Evolutionary conservation across 2,797 vertebrate species (phyloP).

Genomic region (Odontamblyopus lacepedii): DNA sequence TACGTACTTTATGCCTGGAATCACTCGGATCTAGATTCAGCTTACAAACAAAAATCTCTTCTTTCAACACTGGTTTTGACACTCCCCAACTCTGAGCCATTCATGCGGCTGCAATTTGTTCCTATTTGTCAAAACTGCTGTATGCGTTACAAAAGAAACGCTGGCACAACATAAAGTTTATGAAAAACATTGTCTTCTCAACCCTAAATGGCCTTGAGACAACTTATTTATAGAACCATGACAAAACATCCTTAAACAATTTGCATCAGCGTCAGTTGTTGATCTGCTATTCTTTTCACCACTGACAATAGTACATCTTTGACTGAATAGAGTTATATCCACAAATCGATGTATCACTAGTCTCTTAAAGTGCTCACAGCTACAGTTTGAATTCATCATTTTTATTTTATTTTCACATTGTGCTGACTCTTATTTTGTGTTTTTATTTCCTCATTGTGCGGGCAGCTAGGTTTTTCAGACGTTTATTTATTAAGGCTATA

Average conservation of each 20-base stretch:
- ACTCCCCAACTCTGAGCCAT: conserved; percentile 73
- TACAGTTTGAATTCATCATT: conserved; percentile 63
- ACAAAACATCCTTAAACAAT: conserved; percentile 69
- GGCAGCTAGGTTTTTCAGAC: conserved; percentile 62
- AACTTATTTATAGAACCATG: conserved; percentile 51
- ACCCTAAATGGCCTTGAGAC: conserved; percentile 62
- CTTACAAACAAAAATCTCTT: conserved; percentile 67
- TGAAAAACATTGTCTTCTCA: conserved; percentile 64
- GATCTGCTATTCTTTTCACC: conserved; percentile 62
- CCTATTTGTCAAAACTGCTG: conserved; percentile 77
- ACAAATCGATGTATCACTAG: conserved; percentile 64
- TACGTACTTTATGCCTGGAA: conserved; percentile 75
- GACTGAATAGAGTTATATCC: conserved; percentile 55
- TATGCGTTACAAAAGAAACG: conserved; percentile 75
- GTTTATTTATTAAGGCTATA: conserved; percentile 74
- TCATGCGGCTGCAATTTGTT: conserved; percentile 77
- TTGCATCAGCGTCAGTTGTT: conserved; percentile 57
- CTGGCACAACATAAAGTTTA: conserved; percentile 73
- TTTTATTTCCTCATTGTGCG: conserved; percentile 77
- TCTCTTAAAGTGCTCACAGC: conserved; percentile 60
- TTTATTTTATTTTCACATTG: conserved; percentile 71
- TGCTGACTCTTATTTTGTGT: conserved; percentile 73
- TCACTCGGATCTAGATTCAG: conserved; percentile 77
- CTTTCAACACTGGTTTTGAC: conserved; percentile 70
- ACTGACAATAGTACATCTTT: conserved; percentile 61